These are phyloP conservation scores for Adineta ricciae DNA, from an alignment of 2,888 invertebrate genomes.

Conservation along the genomic window DNA sequence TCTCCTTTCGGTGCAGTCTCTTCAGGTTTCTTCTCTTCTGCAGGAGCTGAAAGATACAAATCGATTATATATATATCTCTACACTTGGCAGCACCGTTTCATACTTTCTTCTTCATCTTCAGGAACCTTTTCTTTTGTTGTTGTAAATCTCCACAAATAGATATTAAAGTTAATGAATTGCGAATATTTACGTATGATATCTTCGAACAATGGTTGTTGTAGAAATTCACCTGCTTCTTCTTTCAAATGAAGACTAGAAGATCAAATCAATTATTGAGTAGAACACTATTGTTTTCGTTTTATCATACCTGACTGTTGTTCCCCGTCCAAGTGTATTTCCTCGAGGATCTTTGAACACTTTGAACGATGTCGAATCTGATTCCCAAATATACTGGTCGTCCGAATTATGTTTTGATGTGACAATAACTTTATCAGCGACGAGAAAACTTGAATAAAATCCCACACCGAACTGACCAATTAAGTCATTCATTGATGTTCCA, in stretches of 20 bases:
- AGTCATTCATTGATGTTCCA: slow-evolving; percentile 65
- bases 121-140: slow-evolving; percentile 76
- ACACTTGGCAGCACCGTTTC: no score
- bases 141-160: slow-evolving; percentile 53
- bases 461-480: slow-evolving; percentile 99
- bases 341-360: slow-evolving; percentile 66
- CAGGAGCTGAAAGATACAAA: not conserved
- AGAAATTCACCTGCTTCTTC: slow-evolving; percentile 88
- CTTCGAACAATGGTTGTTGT: slow-evolving; percentile 85
- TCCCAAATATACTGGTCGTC: slow-evolving; percentile 98
- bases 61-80: no score
- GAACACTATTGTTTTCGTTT: not conserved
- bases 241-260: slow-evolving; percentile 74
- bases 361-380: slow-evolving; percentile 95
- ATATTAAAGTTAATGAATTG: slow-evolving; percentile 99
- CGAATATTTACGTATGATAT: slow-evolving; percentile 93
- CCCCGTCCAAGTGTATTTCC: slow-evolving; percentile 58
- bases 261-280: no score
- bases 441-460: slow-evolving; percentile 98
- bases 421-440: slow-evolving; percentile 81
- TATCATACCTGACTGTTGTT: slow-evolving; percentile 64
- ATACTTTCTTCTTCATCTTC: slow-evolving; percentile 57
- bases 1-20: slow-evolving; percentile 8
- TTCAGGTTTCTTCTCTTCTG: not conserved
- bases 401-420: slow-evolving; percentile 88